Evolutionary conservation across 2,113 vertebrate genomes (phyloP), one percentile per base, ranked within the genome.

Genomic region (Benitochromis conjunctus): DNA sequence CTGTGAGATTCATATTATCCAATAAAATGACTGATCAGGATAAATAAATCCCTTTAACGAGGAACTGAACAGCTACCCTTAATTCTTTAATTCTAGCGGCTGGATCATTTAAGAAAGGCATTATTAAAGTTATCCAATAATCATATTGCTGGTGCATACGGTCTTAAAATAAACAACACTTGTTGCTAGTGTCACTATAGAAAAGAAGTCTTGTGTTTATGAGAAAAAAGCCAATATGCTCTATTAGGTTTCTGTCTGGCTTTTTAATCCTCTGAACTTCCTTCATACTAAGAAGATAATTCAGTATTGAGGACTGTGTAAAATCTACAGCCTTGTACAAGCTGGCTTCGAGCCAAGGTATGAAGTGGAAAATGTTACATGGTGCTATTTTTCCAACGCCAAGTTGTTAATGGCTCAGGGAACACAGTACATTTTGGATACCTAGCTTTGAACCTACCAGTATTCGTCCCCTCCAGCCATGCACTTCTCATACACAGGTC

Each of bases 401-500:
- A 76, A 76, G 26, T 53, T 53, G 71, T 53, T 76, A 31, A 76
- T 76, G 46, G 46, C 46, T 53, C 26, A 76, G 26, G 53, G 31
- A 76, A 76, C 26, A 53, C 18, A 53, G 71, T 29, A 78, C 19
- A 64, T 60, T 31, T 31, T 66, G 43, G n/a, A 84, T n/a, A 48
- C 14, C 3, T 79, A 56, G 18, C 21, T 34, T 58, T 29, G 6
- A 14, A 80, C 98, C 96, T 95, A 99, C 99, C 99, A 99, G 95
- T 99, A 99, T 86, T 99, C 98, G 88, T 99, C 98, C 58, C 97
- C 99, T 93, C 98, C 99, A 2, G 98, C 97, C 99, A 99, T 99
- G 94, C 99, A 99, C 89, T 99, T 99, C 94, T 99, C 99, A 58
- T 99, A 99, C 79, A 99, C 97, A 0, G 99, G 99, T 71, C 99